phyloP scores from a whole-genome alignment of 2,888 invertebrate species.

The Lepidocyrtoides sp. region DNA sequence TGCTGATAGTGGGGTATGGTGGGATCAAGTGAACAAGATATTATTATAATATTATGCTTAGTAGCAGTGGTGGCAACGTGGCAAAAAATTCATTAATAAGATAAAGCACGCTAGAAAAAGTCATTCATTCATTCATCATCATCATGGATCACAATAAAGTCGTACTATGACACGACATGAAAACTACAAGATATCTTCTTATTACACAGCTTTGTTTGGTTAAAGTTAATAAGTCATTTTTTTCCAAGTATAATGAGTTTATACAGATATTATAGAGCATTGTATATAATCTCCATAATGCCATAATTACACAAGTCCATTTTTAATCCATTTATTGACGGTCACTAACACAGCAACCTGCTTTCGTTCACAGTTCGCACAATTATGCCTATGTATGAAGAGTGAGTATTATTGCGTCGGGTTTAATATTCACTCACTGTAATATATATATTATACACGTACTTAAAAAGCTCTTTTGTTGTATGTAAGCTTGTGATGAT shows the following conservation, averaged over 20 bases:
- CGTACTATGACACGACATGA: constrained; percentile 45
- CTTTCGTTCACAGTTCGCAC: constrained; percentile 3
- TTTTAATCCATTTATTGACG: constrained; percentile 64
- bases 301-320: constrained; percentile 18
- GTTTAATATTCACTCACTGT: constrained; percentile 5
- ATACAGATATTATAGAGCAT: background rate
- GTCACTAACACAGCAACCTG: constrained; percentile 43
- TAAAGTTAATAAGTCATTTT: constrained; percentile 2
- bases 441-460: constrained; percentile 58
- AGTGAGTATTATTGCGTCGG: background rate
- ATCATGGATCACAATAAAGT: constrained; percentile 45
- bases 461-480: constrained; percentile 48
- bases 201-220: background rate
- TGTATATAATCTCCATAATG: background rate
- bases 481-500: constrained; percentile 63
- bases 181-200: too few species aligned
- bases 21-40: background rate
- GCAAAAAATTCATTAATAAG: constrained; percentile 57
- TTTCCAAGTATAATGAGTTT: too few species aligned
- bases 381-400: too few species aligned
- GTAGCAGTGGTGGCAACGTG: background rate
- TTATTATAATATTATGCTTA: constrained; percentile 28
- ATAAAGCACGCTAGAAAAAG: constrained; percentile 32
- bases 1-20: background rate
- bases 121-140: constrained; percentile 62